These are phyloP conservation scores for Typhlichthys eigenmanni DNA, from an alignment of 2,797 vertebrate species.

Conservation along the genomic window DNA sequence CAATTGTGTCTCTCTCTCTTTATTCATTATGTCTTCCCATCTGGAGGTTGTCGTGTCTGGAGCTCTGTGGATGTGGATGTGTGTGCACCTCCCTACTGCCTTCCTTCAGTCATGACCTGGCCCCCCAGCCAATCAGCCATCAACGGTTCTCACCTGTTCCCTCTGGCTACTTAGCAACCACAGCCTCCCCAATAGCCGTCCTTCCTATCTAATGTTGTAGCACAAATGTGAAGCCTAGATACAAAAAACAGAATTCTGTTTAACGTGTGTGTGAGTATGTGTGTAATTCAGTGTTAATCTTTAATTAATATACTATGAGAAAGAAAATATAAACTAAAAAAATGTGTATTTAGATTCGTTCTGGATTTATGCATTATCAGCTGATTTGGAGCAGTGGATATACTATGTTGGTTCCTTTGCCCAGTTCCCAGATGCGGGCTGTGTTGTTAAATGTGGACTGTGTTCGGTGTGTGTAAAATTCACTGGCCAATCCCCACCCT, in stretches of 20 bases:
- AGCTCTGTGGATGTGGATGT: slow-evolving; percentile 79
- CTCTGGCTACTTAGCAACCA: slow-evolving; percentile 34
- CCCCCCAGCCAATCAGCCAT: slow-evolving; percentile 83
- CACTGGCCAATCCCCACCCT: slow-evolving; percentile 77
- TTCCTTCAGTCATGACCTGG: slow-evolving; percentile 72
- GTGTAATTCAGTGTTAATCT: slow-evolving; percentile 93
- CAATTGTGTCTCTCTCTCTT: neutral
- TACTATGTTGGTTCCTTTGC: slow-evolving; percentile 87
- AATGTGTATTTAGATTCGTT: slow-evolving; percentile 86
- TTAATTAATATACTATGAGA: slow-evolving; percentile 80
- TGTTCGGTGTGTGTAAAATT: slow-evolving; percentile 88
- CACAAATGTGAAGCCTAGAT: slow-evolving; percentile 93
- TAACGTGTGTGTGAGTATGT: slow-evolving; percentile 77
- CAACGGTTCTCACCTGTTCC: slow-evolving; percentile 44
- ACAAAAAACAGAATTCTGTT: slow-evolving; percentile 74
- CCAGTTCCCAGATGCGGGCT: slow-evolving; percentile 79
- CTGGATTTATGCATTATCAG: slow-evolving; percentile 82
- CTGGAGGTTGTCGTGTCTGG: slow-evolving; percentile 83
- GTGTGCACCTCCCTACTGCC: slow-evolving; percentile 72
- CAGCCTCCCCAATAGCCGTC: slow-evolving; percentile 36
- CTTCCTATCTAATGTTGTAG: slow-evolving; percentile 90
- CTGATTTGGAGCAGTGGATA: slow-evolving; percentile 86
- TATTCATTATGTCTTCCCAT: slow-evolving; percentile 6
- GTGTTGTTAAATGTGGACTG: slow-evolving; percentile 85
- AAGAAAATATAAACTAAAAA: slow-evolving; percentile 60